Evolutionary conservation across 2,888 invertebrate species (phyloP).

Genomic region (Steinernema carpocapsae): DNA sequence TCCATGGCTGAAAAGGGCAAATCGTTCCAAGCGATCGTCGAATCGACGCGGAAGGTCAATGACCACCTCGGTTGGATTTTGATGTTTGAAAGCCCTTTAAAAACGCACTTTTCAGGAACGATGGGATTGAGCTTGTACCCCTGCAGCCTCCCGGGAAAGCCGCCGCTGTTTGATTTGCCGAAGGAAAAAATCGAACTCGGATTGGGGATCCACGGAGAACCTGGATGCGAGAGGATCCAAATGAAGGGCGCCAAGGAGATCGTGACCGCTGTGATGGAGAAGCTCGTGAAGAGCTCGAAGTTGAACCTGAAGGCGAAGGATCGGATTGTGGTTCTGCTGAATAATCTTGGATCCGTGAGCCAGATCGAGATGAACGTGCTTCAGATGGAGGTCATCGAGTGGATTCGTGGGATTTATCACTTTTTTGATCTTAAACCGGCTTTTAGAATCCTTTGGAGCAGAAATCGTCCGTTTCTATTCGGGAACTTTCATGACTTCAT

Average conservation of each 20-base stretch:
- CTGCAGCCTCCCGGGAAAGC: conserved; percentile 77
- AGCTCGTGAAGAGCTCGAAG: conserved; percentile 70
- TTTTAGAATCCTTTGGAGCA: conserved; percentile 4
- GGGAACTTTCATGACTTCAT: conserved; percentile 75
- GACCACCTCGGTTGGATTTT: conserved; percentile 67
- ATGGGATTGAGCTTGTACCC: conserved; percentile 78
- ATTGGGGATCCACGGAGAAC: conserved; percentile 73
- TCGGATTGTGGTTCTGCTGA: conserved; percentile 77
- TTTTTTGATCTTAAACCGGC: neutral
- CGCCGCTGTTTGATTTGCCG: conserved; percentile 75
- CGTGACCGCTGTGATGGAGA: conserved; percentile 70
- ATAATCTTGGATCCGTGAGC: conserved; percentile 81
- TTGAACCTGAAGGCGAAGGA: conserved; percentile 47
- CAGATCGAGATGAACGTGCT: conserved; percentile 80
- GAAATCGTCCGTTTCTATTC: conserved; percentile 68
- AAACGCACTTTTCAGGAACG: conserved; percentile 74
- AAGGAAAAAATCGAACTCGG: conserved; percentile 78
- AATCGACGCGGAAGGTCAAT: conserved; percentile 60
- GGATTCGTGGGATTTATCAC: conserved; percentile 73
- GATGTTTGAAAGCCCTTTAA: too few species aligned
- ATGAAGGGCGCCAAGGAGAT: conserved; percentile 70
- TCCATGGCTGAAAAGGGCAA: conserved; percentile 77
- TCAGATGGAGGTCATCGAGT: conserved; percentile 76
- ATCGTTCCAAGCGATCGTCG: conserved; percentile 74
- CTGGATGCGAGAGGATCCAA: conserved; percentile 73